phyloP scores from a whole-genome alignment of 2,797 vertebrate genomes.

The Aldrovandia affinis region DNA sequence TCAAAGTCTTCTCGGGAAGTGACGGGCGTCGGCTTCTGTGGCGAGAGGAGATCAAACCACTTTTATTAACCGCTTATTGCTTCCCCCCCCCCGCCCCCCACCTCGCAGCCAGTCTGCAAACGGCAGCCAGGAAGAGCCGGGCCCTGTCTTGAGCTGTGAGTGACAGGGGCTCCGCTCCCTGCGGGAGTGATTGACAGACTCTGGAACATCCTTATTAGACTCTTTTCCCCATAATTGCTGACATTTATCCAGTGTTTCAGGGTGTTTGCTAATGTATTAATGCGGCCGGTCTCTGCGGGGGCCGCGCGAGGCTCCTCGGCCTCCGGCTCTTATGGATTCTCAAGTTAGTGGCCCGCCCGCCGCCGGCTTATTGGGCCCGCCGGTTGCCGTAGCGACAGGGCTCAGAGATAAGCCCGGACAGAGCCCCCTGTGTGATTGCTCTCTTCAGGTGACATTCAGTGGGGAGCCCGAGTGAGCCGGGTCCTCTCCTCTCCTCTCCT shows the following conservation, averaged over 20 bases:
- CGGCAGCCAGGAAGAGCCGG: constrained; percentile 11
- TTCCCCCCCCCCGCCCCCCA: constrained; percentile 77
- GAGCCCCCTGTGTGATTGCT: constrained; percentile 88
- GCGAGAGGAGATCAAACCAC: constrained; percentile 68
- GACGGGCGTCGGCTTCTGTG: constrained; percentile 72
- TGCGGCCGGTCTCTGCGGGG: constrained; percentile 90
- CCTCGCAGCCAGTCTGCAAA: too few species aligned
- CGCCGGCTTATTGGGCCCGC: constrained; percentile 87
- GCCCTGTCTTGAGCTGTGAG: constrained; percentile 65
- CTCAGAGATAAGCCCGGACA: constrained; percentile 89
- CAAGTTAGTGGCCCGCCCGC: constrained; percentile 88
- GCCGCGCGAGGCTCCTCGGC: constrained; percentile 87
- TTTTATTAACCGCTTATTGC: constrained; percentile 74
- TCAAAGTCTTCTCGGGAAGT: constrained; percentile 48
- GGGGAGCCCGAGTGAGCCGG: constrained; percentile 77
- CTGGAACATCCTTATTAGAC: constrained; percentile 94
- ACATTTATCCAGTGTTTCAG: constrained; percentile 99
- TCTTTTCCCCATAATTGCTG: constrained; percentile 96
- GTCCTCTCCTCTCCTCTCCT: constrained; percentile 71
- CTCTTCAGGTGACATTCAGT: constrained; percentile 95
- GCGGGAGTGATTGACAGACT: constrained; percentile 89
- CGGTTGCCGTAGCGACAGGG: constrained; percentile 96
- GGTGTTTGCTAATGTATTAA: constrained; percentile 99
- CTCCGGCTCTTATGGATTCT: constrained; percentile 93
- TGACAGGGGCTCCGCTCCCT: constrained; percentile 79